Conservation (phyloP, 2,797 vertebrate species). For the Picus viridis region DNA sequence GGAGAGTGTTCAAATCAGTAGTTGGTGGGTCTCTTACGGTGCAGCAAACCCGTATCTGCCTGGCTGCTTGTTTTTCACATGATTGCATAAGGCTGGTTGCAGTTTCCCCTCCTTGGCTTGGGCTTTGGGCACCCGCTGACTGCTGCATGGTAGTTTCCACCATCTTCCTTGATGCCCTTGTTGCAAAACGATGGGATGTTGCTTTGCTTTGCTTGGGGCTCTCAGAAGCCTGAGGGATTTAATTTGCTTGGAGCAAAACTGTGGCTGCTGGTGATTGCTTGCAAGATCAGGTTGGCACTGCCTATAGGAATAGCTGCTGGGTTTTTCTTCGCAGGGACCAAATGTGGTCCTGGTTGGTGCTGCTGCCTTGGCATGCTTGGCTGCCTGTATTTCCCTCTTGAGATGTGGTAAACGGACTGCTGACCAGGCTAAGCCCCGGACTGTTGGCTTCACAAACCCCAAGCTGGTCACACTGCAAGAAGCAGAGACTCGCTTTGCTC, state of each 20-base stretch:
- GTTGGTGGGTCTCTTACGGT: neutral
- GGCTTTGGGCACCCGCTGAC: neutral
- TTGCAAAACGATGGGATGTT: fast-evolving
- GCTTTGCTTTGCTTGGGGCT: neutral
- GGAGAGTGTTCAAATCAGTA: fast-evolving
- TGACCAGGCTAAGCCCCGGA: neutral
- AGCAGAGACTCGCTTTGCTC: neutral
- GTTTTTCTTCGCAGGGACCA: neutral
- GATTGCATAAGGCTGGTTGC: neutral
- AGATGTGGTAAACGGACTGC: neutral
- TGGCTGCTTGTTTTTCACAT: neutral
- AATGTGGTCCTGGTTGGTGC: neutral
- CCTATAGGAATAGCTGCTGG: neutral
- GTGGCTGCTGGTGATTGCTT: fast-evolving
- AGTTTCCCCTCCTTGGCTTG: neutral
- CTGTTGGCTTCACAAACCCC: neutral
- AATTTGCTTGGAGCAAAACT: neutral
- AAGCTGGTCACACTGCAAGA: neutral
- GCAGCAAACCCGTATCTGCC: neutral
- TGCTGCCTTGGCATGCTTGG: neutral
- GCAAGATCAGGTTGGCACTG: fast-evolving
- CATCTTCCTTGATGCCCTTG: neutral
- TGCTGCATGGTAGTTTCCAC: neutral
- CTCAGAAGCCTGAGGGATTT: neutral
- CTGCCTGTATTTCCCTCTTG: fast-evolving